A percentile compares a stretch with the other conserved stretches of the same genome.
Evolutionary conservation across 2,888 invertebrate genomes (phyloP).

Genomic region (Pogonocherus hispidulus): DNA sequence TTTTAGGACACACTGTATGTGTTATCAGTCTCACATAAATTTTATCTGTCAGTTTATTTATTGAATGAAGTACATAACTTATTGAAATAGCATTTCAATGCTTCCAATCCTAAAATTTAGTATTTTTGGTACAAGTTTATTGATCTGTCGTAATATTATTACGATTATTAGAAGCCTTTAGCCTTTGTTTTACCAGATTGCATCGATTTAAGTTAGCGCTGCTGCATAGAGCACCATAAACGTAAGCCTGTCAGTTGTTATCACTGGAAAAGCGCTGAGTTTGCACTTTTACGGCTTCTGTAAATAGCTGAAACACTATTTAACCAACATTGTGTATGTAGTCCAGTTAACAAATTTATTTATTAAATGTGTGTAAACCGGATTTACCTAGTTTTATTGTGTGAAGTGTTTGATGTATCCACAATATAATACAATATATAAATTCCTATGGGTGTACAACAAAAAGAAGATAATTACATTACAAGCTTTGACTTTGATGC

Average conservation of each 20-base stretch:
- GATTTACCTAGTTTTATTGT: background rate
- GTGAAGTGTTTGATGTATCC: background rate
- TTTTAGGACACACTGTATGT: too few relatives aligned
- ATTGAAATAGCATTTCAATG: too few relatives aligned
- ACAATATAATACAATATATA: background rate
- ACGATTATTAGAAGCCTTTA: background rate
- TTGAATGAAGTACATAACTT: too few relatives aligned
- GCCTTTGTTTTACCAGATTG: background rate
- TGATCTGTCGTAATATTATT: background rate
- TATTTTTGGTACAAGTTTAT: too few relatives aligned
- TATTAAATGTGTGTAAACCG: background rate
- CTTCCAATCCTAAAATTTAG: too few relatives aligned
- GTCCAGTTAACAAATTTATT: too few relatives aligned
- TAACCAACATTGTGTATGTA: background rate
- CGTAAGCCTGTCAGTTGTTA: background rate
- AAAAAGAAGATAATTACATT: background rate
- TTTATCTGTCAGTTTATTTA: too few relatives aligned
- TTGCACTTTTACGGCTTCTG: background rate
- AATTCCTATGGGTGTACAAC: background rate
- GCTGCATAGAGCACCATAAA: background rate
- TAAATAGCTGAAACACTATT: background rate
- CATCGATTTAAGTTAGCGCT: background rate
- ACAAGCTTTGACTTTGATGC: background rate
- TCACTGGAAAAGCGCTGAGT: background rate
- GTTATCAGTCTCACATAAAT: too few relatives aligned